Conservation (phyloP, 1,140 invertebrate genomes). For the Andricus grossulariae region DNA sequence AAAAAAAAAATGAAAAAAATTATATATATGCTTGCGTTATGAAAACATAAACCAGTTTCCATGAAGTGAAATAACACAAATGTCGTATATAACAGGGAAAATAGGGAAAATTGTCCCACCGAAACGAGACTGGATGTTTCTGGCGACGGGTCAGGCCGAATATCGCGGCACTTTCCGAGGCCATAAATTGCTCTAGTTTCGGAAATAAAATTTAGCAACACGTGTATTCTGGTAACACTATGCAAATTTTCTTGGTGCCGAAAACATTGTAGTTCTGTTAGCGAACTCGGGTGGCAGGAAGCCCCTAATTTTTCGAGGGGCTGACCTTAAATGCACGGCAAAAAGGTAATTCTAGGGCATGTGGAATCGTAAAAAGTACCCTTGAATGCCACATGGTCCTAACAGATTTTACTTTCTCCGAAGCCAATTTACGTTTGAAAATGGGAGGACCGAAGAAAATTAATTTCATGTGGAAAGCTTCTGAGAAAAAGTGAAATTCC, state of each 20-base stretch:
- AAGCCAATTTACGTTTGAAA: not conserved
- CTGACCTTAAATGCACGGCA: not conserved
- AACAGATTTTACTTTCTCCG: not conserved
- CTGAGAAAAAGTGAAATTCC: not conserved
- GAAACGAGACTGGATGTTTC: constrained; percentile 48
- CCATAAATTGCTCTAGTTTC: constrained; percentile 73
- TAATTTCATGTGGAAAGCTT: not conserved
- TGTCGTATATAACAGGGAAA: constrained; percentile 41
- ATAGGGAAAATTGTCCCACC: constrained; percentile 39
- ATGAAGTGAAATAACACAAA: constrained; percentile 47
- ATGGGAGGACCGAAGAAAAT: not conserved
- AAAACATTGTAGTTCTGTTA: not conserved
- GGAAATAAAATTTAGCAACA: constrained; percentile 63
- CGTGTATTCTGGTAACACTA: constrained; percentile 56
- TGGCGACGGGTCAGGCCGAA: constrained; percentile 53
- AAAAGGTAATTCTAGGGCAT: not conserved
- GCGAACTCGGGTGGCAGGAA: not conserved
- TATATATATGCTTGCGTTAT: not conserved
- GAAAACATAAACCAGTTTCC: not conserved
- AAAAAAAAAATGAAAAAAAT: too few species aligned
- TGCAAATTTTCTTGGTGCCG: constrained; percentile 57
- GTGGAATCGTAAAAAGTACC: constrained; percentile 1
- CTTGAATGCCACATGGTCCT: not conserved
- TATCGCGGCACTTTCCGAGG: constrained; percentile 61
- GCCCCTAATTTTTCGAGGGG: not conserved